Evolutionary conservation across 2,888 invertebrate genomes (phyloP), one percentile per base, ranked within the genome.

Genomic region (Hypena proboscidalis): DNA sequence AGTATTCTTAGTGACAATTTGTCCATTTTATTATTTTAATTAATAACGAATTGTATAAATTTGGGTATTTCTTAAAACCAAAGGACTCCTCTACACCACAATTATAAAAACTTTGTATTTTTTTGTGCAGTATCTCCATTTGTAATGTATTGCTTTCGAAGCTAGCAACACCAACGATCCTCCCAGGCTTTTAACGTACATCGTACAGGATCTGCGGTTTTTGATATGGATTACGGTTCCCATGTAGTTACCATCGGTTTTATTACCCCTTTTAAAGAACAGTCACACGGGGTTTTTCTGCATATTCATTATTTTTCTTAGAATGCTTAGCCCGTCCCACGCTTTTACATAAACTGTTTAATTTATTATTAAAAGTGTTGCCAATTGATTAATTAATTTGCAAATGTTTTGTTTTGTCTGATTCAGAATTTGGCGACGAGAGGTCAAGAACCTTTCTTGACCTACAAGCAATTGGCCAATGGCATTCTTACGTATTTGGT

Each of bases 161-260:
- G 3, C 27, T 61, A 45, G 53, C 66, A 66, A 63, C 54, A 59
- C 49, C 29, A 31, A 3, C 5, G 7, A 38, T 49, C 45, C 42
- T 51, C 53, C 43, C 59, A 58, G 40, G 42, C 63, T 61, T 69
- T 72, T 72, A 72, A 60, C 61, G 60, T 69, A 62, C 61, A 62
- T 60, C 46, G 51, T 67, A 63, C 64, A 66, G 65, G 68, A 54
- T 63, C 63, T 86, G 86, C 53, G 88, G 88, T 86, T 84, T 69
- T 53, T 59, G 73, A 75, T 79, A 77, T 79, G 69, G 74, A 79
- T 79, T 80, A 77, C 78, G 54, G 68, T 77, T 85, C 82, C 76
- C 84, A 81, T 83, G 77, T 79, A 69, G 58, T 66, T 69, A 59
- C 52, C 55, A 46, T 38, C 29, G 17, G 27, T 38, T 58, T 56